These are phyloP conservation scores for Tympanoctomys barrerae DNA, from an alignment of 2,797 vertebrate genomes.

Conservation along the genomic window DNA sequence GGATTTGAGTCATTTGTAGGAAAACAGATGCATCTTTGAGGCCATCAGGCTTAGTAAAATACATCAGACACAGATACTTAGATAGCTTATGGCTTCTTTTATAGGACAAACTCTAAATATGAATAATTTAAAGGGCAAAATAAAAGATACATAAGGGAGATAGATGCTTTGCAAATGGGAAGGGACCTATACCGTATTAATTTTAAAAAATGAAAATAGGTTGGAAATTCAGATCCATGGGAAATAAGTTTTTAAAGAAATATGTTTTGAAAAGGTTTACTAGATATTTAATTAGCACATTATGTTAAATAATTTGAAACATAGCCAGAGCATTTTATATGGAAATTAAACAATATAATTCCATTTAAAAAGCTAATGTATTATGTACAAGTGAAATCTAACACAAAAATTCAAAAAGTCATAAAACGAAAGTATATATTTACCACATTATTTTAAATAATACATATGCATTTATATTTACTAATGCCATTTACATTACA, in stretches of 20 bases:
- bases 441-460: not conserved
- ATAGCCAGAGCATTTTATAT: not conserved
- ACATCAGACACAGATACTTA: not conserved
- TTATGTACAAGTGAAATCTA: not conserved
- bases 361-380: slow-evolving; percentile 8
- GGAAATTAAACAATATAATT: slow-evolving; percentile 51
- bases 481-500: not conserved
- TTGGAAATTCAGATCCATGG: slow-evolving; percentile 21
- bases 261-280: slow-evolving; percentile 39
- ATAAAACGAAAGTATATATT: slow-evolving; percentile 16
- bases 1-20: not conserved
- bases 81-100: not conserved
- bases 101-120: not conserved
- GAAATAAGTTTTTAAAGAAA: slow-evolving; percentile 40
- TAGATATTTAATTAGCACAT: not conserved
- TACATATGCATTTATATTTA: not conserved
- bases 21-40: not conserved
- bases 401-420: not conserved
- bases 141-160: not conserved
- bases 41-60: not conserved
- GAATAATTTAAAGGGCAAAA: not conserved
- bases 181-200: not conserved
- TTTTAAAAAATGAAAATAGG: not conserved
- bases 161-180: not conserved
- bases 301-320: slow-evolving; percentile 46